Conservation (phyloP, 2,797 vertebrate genomes). For the Propithecus deckenii region DNA sequence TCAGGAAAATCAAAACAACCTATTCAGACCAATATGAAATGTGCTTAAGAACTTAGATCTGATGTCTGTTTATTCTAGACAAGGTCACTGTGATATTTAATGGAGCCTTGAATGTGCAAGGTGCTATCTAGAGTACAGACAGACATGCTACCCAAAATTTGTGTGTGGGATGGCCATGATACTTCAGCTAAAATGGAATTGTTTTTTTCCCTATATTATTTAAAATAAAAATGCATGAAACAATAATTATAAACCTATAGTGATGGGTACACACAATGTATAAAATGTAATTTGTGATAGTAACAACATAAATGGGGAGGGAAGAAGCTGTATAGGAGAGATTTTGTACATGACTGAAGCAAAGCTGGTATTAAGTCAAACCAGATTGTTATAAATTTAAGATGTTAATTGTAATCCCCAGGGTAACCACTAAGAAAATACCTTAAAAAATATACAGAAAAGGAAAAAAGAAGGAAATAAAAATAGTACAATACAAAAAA, state of each 20-base stretch:
- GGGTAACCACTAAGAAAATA: conserved; percentile 22
- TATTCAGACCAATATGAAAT: conserved; percentile 28
- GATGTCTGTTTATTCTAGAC: background rate
- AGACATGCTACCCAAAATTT: conserved; percentile 1
- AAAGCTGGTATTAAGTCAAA: background rate
- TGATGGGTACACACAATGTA: background rate
- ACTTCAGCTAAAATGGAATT: background rate
- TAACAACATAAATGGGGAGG: background rate
- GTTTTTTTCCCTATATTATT: background rate
- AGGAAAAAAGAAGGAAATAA: background rate
- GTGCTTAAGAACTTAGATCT: conserved; percentile 14
- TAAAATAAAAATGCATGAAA: background rate
- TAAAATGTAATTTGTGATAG: conserved; percentile 8
- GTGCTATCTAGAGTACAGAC: background rate
- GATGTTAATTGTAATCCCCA: background rate
- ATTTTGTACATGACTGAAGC: background rate
- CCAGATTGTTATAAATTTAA: background rate
- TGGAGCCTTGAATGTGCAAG: background rate
- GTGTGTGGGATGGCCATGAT: background rate
- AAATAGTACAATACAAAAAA: conserved; percentile 11
- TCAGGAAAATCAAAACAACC: conserved; percentile 18
- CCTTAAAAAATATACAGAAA: background rate
- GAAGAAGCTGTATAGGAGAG: background rate
- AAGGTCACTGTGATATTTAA: background rate
- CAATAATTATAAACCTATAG: background rate